Conservation (phyloP, 92 coral and sea anemone species). For the Porites evermanni region DNA sequence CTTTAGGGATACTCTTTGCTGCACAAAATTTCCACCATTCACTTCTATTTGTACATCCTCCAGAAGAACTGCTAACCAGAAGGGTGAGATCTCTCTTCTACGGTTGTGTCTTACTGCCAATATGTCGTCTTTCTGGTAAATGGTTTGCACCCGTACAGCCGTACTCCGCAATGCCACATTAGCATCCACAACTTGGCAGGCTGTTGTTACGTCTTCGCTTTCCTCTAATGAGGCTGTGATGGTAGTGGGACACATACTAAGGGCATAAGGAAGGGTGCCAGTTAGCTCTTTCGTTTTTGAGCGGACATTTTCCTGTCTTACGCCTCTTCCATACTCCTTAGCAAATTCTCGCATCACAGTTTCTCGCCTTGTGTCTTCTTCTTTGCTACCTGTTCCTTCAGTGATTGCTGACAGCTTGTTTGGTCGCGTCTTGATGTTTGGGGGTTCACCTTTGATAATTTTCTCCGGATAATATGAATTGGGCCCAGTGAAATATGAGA, state of each 20-base stretch:
- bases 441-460: conserved; percentile 36
- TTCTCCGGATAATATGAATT: conserved; percentile 41
- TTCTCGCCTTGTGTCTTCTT: conserved; percentile 51
- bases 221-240: conserved; percentile 46
- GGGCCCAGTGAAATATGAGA: too few relatives aligned
- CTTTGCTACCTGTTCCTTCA: conserved; percentile 48
- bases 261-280: conserved; percentile 63
- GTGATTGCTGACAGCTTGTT: conserved; percentile 42
- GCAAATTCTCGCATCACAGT: conserved; percentile 57
- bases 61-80: conserved; percentile 54
- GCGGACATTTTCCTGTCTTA: conserved; percentile 64
- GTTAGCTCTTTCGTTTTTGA: conserved; percentile 69
- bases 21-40: conserved; percentile 34
- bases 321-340: conserved; percentile 60
- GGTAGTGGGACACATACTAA: conserved; percentile 49
- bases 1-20: conserved; percentile 32
- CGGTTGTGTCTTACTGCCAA: too few relatives aligned
- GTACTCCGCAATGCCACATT: neutral
- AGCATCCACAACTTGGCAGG: conserved; percentile 37
- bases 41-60: conserved; percentile 50
- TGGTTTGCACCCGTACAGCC: neutral
- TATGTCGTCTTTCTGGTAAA: too few relatives aligned
- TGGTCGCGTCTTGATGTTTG: conserved; percentile 35
- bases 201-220: conserved; percentile 32
- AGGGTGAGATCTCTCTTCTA: conserved; percentile 18